These are phyloP conservation scores for Teleogryllus occipitalis DNA, from an alignment of 1,140 invertebrate species.

Conservation along the genomic window DNA sequence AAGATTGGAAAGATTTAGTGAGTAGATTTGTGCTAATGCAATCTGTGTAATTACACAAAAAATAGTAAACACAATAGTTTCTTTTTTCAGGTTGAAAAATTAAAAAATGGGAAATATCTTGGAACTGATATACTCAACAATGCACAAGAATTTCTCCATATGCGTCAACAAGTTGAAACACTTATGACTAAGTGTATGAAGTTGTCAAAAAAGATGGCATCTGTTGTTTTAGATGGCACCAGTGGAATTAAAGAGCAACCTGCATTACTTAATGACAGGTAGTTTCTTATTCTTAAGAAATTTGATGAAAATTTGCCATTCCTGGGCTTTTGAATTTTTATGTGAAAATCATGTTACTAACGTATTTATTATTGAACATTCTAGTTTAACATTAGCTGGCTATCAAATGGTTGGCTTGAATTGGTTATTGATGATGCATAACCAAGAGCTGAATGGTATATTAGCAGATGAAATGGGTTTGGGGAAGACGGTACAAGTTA, in stretches of 20 bases:
- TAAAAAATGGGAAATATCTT: slow-evolving; percentile 55
- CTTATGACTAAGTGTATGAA: slow-evolving; percentile 69
- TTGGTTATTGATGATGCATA: slow-evolving; percentile 85
- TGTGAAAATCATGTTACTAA: background rate
- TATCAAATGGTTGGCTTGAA: slow-evolving; percentile 93
- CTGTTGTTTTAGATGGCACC: slow-evolving; percentile 59
- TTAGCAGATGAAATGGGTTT: slow-evolving; percentile 85
- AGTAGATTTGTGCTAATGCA: slow-evolving; percentile 22
- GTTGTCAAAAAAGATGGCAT: slow-evolving; percentile 59
- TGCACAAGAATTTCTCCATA: slow-evolving; percentile 57
- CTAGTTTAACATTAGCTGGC: slow-evolving; percentile 61
- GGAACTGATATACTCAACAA: slow-evolving; percentile 63
- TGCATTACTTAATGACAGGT: slow-evolving; percentile 44
- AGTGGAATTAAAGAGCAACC: slow-evolving; percentile 58
- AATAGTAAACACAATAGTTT: background rate
- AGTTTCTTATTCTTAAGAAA: slow-evolving; percentile 24
- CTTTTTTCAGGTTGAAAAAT: slow-evolving; percentile 49
- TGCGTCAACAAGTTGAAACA: slow-evolving; percentile 55
- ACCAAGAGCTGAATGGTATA: slow-evolving; percentile 87
- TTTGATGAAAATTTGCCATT: slow-evolving; percentile 7
- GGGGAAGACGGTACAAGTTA: slow-evolving; percentile 88
- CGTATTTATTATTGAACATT: slow-evolving; percentile 16
- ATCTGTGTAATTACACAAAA: background rate
- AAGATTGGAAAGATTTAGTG: slow-evolving; percentile 62
- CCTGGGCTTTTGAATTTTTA: background rate